Conservation (phyloP, 1,140 invertebrate species). For the Rhagoletis zephyria region DNA sequence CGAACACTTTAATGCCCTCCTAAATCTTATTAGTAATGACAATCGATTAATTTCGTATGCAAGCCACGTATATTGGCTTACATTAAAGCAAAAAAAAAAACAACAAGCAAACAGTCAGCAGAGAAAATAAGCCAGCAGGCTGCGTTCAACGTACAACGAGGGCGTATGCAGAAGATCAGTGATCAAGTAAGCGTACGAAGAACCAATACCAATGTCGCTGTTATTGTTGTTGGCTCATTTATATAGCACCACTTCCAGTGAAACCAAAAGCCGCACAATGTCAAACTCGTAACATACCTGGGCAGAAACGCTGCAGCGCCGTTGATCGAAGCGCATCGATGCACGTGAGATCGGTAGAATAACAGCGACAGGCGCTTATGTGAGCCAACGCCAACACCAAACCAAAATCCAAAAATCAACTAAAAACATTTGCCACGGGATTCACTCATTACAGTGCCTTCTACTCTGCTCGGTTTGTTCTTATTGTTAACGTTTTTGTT, state of each 20-base stretch:
- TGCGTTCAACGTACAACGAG: no score
- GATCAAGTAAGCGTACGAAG: neutral
- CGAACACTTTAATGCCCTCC: conserved; percentile 53
- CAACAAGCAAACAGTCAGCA: neutral
- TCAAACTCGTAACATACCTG: conserved; percentile 8
- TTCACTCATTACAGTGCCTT: conserved; percentile 27
- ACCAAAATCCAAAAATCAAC: neutral
- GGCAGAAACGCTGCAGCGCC: neutral
- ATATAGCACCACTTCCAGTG: conserved; percentile 11
- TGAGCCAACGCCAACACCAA: neutral
- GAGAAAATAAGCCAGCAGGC: no score
- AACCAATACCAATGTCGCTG: neutral
- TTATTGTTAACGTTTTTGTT: conserved; percentile 18
- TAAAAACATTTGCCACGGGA: neutral
- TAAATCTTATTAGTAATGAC: conserved; percentile 58
- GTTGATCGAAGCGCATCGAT: conserved; percentile 50
- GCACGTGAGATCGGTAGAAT: neutral
- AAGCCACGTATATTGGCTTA: conserved; percentile 41
- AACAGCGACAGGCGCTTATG: neutral
- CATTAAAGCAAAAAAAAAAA: neutral
- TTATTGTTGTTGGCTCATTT: neutral
- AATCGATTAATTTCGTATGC: conserved; percentile 58
- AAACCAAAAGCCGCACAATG: conserved; percentile 23
- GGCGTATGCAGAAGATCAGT: neutral
- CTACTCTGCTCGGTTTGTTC: neutral